phyloP scores from a whole-genome alignment of 2,113 vertebrate species.

The Crotalus tigris region DNA sequence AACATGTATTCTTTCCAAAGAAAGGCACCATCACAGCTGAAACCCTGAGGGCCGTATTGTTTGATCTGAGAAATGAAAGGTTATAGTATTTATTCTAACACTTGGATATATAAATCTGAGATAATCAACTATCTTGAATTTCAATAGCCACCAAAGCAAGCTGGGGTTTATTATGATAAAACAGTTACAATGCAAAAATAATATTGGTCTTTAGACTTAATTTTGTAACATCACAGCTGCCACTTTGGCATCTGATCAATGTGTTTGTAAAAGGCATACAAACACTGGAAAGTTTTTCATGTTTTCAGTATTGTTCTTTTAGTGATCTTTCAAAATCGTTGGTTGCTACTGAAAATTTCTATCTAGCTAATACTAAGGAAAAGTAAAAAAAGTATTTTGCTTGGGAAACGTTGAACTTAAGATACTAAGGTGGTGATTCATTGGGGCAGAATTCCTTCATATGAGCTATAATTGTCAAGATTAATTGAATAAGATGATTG shows the following conservation, averaged over 20 bases:
- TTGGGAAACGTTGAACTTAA: background rate
- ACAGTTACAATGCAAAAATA: background rate
- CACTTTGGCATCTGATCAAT: background rate
- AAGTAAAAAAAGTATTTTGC: background rate
- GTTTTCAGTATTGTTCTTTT: background rate
- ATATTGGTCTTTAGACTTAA: rapidly evolving
- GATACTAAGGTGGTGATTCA: background rate
- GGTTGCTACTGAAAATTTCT: background rate
- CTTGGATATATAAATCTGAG: rapidly evolving
- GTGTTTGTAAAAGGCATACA: background rate
- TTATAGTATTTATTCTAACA: background rate
- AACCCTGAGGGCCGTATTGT: background rate
- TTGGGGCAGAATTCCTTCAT: background rate
- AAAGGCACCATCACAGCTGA: background rate
- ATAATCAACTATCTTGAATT: background rate
- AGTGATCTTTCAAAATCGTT: background rate
- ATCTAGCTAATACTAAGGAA: background rate
- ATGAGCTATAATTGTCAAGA: background rate
- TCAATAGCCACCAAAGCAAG: background rate
- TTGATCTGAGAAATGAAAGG: background rate
- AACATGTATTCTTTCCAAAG: background rate
- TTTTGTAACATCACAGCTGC: background rate
- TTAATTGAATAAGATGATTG: background rate
- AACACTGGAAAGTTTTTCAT: background rate
- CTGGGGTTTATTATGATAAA: background rate